phyloP scores from a whole-genome alignment of 2,797 vertebrate species.

The Parotocinclus haroldoi region DNA sequence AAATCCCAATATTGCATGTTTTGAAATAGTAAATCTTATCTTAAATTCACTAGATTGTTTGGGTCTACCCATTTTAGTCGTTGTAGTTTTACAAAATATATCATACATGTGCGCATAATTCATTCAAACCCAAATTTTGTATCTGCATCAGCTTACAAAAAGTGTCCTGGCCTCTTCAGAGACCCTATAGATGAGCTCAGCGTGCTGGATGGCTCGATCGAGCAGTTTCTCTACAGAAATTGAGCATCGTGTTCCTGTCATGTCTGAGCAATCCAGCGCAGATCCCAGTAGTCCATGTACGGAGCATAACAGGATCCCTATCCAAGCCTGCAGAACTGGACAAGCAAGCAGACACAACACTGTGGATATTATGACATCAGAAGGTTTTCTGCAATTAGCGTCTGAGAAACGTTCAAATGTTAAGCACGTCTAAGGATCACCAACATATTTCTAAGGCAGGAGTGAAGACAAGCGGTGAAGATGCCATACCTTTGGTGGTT shows the following conservation, averaged over 20 bases:
- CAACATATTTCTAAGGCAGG: neutral
- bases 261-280: slow-evolving; percentile 32
- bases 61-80: too few relatives aligned
- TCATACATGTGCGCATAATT: too few relatives aligned
- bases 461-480: too few relatives aligned
- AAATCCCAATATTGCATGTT: too few relatives aligned
- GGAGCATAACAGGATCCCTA: slow-evolving; percentile 42
- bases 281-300: slow-evolving; percentile 23
- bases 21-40: too few relatives aligned
- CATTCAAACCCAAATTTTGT: too few relatives aligned
- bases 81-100: too few relatives aligned
- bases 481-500: slow-evolving; percentile 37
- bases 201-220: slow-evolving; percentile 51
- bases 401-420: neutral
- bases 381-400: neutral
- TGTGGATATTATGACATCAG: too few relatives aligned
- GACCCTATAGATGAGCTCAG: slow-evolving; percentile 51
- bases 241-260: slow-evolving; percentile 21
- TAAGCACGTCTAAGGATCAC: neutral
- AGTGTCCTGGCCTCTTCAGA: slow-evolving; percentile 51
- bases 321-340: slow-evolving; percentile 44
- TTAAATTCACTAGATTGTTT: too few relatives aligned
- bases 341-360: neutral
- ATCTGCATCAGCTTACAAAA: slow-evolving; percentile 48
- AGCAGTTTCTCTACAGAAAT: slow-evolving; percentile 57